phyloP scores from a whole-genome alignment of 2,797 vertebrate genomes.

The Mionectes olivaceus region DNA sequence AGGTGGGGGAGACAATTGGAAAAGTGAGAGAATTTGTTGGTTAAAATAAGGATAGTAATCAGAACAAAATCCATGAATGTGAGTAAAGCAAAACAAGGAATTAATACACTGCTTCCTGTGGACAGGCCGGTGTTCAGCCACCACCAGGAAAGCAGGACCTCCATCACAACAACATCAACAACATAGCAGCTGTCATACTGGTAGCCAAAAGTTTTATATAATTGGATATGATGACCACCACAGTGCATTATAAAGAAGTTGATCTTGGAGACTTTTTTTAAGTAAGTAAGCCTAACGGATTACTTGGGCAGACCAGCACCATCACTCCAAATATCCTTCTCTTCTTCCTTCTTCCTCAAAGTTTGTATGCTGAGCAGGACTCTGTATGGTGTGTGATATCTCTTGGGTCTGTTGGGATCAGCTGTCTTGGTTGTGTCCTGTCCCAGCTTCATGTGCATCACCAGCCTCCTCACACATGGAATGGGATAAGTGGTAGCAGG shows the following conservation, averaged over 20 bases:
- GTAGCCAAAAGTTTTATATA: not conserved
- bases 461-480: not conserved
- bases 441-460: not conserved
- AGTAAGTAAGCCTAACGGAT: not conserved
- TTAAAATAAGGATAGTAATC: not conserved
- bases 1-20: not conserved
- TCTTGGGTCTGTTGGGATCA: no score
- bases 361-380: not conserved
- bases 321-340: not conserved
- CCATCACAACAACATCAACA: not conserved
- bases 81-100: not conserved
- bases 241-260: not conserved
- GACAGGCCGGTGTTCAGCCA: not conserved
- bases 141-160: not conserved
- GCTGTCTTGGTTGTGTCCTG: accelerated
- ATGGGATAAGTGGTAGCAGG: not conserved
- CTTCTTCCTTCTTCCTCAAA: not conserved
- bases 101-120: not conserved
- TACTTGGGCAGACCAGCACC: not conserved
- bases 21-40: not conserved
- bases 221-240: not conserved
- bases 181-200: not conserved
- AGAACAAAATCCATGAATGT: not conserved
- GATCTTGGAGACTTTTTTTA: not conserved
- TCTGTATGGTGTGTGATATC: no score